These are phyloP conservation scores for Rattus norvegicus DNA, from an alignment of 2,113 vertebrate species.

Conservation along the genomic window GRCr8 NC_086019.1:209114501-209115000, in stretches of 20 bases:
- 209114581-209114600: too few relatives aligned
- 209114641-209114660: not conserved
- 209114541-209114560: too few relatives aligned
- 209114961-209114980: not conserved
- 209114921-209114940: not conserved
- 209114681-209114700: not conserved
- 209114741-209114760: not conserved
- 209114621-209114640: too few relatives aligned
- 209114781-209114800: not conserved
- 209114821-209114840: not conserved
- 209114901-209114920: not conserved
- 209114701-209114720: too few relatives aligned
- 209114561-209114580: too few relatives aligned
- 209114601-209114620: too few relatives aligned
- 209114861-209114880: not conserved
- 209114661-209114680: not conserved
- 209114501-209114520: too few relatives aligned
- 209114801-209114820: not conserved
- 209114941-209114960: not conserved
- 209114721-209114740: not conserved
- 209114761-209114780: not conserved
- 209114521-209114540: too few relatives aligned
- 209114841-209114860: not conserved
- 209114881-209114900: not conserved
- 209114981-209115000: not conserved